Percentiles rank a stretch among this genome's conserved stretches.
phyloP scores from a whole-genome alignment of 2,113 vertebrate species.

The Vanacampus margaritifer region DNA sequence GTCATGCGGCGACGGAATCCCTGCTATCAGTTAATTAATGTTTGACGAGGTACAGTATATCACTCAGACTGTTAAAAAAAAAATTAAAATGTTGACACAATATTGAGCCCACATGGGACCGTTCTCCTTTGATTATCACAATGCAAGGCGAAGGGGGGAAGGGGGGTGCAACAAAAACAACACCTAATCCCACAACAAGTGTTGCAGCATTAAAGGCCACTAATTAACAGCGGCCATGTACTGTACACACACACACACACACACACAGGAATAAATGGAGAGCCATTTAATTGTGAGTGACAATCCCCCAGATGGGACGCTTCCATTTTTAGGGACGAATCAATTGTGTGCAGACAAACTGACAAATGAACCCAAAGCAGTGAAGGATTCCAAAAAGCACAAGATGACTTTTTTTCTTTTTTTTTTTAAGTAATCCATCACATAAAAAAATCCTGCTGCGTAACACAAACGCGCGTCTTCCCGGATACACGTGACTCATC shows the following conservation, averaged over 20 bases:
- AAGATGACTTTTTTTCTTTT: neutral
- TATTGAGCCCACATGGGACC: constrained; percentile 59
- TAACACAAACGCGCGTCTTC: constrained; percentile 43
- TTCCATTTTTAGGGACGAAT: constrained; percentile 30
- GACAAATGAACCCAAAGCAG: neutral
- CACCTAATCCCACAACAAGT: constrained; percentile 64
- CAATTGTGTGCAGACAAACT: constrained; percentile 13
- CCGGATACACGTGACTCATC: constrained; percentile 72
- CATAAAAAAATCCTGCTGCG: constrained; percentile 30
- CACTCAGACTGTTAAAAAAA: constrained; percentile 56
- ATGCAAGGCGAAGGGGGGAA: constrained; percentile 21
- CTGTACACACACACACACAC: neutral
- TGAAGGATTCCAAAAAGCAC: neutral
- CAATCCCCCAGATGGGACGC: constrained; percentile 36
- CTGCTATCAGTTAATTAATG: constrained; percentile 72
- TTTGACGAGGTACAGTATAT: constrained; percentile 69
- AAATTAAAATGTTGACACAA: constrained; percentile 55
- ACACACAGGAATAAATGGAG: constrained; percentile 34
- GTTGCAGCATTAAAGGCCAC: constrained; percentile 58
- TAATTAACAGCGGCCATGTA: constrained; percentile 54
- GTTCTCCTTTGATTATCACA: constrained; percentile 62
- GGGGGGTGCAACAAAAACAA: constrained; percentile 25
- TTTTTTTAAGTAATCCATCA: constrained; percentile 36
- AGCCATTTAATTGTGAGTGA: constrained; percentile 40
- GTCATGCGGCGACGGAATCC: constrained; percentile 42